These are phyloP conservation scores for Heterotilapia buettikoferi DNA, from an alignment of 2,113 vertebrate genomes.

Conservation along the genomic window DNA sequence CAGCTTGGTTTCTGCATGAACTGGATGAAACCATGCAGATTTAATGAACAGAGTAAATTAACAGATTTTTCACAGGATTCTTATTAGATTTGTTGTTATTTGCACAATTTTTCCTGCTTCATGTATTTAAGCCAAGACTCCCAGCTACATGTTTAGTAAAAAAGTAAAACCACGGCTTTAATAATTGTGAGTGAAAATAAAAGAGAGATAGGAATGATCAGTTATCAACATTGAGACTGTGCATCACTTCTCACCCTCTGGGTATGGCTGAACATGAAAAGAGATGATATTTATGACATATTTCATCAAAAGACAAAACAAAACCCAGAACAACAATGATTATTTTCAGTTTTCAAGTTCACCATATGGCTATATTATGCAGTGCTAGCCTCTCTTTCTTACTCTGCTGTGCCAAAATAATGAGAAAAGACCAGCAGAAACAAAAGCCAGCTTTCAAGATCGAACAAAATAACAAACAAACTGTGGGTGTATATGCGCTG, in stretches of 20 bases:
- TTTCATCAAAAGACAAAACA: not conserved
- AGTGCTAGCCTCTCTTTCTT: not conserved
- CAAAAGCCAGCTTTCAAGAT: not conserved
- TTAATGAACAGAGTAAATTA: not conserved
- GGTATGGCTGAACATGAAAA: not conserved
- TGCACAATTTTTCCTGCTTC: not conserved
- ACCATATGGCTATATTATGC: not conserved
- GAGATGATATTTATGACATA: not conserved
- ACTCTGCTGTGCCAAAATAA: slow-evolving; percentile 8
- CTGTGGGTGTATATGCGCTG: not conserved
- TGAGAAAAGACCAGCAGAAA: not conserved
- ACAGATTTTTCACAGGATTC: not conserved
- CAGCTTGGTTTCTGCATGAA: not conserved
- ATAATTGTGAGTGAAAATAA: not conserved
- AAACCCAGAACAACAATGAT: not conserved
- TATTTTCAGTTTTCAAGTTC: not conserved
- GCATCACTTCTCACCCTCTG: not conserved
- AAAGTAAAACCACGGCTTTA: not conserved
- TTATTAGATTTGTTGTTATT: not conserved
- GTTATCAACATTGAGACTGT: not conserved
- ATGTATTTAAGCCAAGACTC: not conserved
- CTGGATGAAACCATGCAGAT: not conserved
- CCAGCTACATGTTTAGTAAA: not conserved
- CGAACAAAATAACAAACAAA: not conserved
- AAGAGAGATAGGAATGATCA: not conserved